Base-by-base conservation (phyloP, 2,113 vertebrate species). In the Dipodomys merriami region DNA sequence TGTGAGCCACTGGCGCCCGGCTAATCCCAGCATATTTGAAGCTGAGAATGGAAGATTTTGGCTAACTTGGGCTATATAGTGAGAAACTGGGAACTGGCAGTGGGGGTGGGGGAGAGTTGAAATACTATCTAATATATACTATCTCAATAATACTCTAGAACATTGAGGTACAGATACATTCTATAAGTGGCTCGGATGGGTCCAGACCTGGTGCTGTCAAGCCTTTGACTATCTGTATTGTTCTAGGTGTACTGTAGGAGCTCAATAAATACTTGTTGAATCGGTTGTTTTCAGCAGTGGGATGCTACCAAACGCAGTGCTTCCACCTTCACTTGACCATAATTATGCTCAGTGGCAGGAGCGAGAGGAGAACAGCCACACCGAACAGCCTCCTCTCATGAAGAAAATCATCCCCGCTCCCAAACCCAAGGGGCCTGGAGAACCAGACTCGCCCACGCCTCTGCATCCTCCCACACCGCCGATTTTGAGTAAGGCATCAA, bases 331-430 rank as follows among this genome's bases (percentile, higher is more conserved):
- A 69, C 98, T 99, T 96, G 99, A 99, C 98, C 99, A 99, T 97
- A 99, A 99, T 95, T 99, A 99, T 46, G 99, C 99, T 91, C 99
- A 99, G 98, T 99, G 99, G 99, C 99, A 99, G 98, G 99, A 99
- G 97, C 98, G 99, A 62, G 99, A 99, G 97, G 99, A 99, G 96
- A 98, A 97, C 96, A 98, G 93, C 95, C 98, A 97, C 94, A 98
- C 99, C 27, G 98, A 99, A 11, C 99, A 99, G n/a, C 99, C 99
- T n/a, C 98, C 98, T 93, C 97, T 99, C 95, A 99, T 99, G 98
- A 99, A 99, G 98, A 99, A 99, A 97, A 99, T 99, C 95, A 99
- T 99, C 95, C 99, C 99, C 62, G 99, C 99, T 96, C 99, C 99
- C 27, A 98, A 98, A 90, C 97, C 98, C 84, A 99, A 98, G 97